Evolutionary conservation across 2,113 vertebrate species (phyloP), one percentile per base, ranked within the genome.

Genomic region (Girardinichthys multiradiatus): DNA sequence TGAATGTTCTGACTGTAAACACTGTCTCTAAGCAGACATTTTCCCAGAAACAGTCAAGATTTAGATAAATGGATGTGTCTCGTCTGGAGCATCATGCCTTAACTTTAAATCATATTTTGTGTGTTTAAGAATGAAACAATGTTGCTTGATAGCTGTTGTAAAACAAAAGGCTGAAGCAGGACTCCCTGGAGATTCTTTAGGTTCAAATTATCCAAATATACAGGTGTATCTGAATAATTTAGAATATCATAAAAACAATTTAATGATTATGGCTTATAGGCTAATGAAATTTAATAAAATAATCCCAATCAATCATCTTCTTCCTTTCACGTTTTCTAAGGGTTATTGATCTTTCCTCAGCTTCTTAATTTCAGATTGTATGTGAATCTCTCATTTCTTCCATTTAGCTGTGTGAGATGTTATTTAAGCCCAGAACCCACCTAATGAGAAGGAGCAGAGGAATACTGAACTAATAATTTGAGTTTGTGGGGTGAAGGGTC

Each of bases 51-150:
- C 74, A 71, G 42, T 64, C 59, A 64, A 15, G 0, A n/a, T 12
- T 64, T 70, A 75, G 68, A 70, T 6, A 75, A 59, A 77, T 2
- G 64, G 74, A 64, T 64, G 75, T 6, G 33, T 69, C 58, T 68
- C 71, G 51, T 39, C 54, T 64, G 0, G 48, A 64, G 39, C 11
- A 12, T 28, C 37, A 11, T 2, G 42, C 19, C 42, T 45, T 17
- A 19, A 19, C 42, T 15, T 37, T 78, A 82, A 86, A 89, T 73
- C 76, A 83, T 17, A 1, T 2, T 7, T 21, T 64, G 30, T 81
- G 80, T 86, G 83, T 83, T 82, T 13, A 45, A 45, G 17, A 70
- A 73, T 59, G 2, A 37, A 0, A 62, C 1, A 27, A 30, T 45
- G 42, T 14, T 17, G 39, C 42, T 45, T 45, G 42, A 45, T 5